Evolutionary conservation across 1,140 invertebrate species (phyloP).

Genomic region (Notospermus geniculatus): DNA sequence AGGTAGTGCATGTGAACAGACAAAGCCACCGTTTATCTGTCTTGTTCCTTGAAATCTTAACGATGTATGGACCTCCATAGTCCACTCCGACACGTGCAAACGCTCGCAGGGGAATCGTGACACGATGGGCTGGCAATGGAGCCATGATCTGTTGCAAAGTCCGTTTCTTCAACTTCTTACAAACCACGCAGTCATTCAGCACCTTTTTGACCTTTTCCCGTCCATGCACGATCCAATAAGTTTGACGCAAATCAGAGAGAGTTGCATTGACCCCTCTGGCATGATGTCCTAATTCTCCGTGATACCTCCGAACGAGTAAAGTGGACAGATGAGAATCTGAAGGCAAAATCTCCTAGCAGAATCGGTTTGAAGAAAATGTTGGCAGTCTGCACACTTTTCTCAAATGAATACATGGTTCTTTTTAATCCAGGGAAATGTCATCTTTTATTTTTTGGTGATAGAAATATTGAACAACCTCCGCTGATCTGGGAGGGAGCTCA

Average conservation of each 20-base stretch:
- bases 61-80: slow-evolving; percentile 18
- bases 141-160: not conserved
- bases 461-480: too few species aligned
- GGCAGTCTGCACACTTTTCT: too few species aligned
- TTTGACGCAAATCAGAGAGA: not conserved
- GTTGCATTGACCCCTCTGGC: not conserved
- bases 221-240: slow-evolving; percentile 3
- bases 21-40: slow-evolving; percentile 18
- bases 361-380: too few species aligned
- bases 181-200: not conserved
- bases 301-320: too few species aligned
- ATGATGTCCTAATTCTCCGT: slow-evolving; percentile 1
- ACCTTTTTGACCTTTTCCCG: not conserved
- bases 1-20: slow-evolving; percentile 21
- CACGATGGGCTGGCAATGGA: not conserved
- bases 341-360: too few species aligned
- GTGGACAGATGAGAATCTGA: too few species aligned
- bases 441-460: too few species aligned
- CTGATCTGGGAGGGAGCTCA: too few species aligned
- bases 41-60: slow-evolving; percentile 13
- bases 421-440: too few species aligned
- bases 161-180: not conserved
- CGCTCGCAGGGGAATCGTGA: not conserved
- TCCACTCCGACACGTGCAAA: slow-evolving; percentile 13
- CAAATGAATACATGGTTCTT: too few species aligned